A percentile compares a stretch with the other conserved stretches of the same genome.
Evolutionary conservation across 2,888 invertebrate species (phyloP).

Genomic region (Drosophila conformis): DNA sequence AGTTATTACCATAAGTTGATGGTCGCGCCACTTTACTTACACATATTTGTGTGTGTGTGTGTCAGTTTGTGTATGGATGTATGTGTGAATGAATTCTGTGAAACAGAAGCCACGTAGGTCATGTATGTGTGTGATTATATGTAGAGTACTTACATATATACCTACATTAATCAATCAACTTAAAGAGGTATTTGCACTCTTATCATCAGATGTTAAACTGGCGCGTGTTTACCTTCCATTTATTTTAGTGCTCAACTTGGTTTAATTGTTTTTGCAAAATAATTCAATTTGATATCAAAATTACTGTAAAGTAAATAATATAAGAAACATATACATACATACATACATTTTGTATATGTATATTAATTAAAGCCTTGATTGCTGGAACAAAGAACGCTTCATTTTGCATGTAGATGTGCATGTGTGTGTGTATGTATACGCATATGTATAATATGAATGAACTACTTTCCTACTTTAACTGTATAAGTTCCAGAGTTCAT

Average conservation of each 20-base stretch:
- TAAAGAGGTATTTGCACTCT: constrained; percentile 60
- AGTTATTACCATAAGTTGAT: constrained; percentile 54
- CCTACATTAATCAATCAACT: constrained; percentile 40
- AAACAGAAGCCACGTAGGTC: constrained; percentile 12
- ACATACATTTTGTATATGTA: background rate
- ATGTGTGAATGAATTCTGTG: background rate
- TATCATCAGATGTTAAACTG: constrained; percentile 57
- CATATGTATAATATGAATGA: background rate
- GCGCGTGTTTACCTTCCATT: constrained; percentile 67
- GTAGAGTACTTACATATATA: background rate
- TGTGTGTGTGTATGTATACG: background rate
- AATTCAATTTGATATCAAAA: constrained; percentile 15
- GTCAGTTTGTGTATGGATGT: background rate
- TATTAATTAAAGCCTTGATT: constrained; percentile 1
- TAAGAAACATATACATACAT: background rate
- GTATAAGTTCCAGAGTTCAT: constrained; percentile 9
- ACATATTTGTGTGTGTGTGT: background rate
- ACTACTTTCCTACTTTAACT: constrained; percentile 14
- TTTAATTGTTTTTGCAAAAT: constrained; percentile 22
- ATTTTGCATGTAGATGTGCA: background rate
- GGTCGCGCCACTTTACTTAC: constrained; percentile 46
- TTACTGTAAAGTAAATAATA: constrained; percentile 26
- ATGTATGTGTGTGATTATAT: background rate
- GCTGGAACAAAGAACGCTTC: background rate
- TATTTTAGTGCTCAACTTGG: constrained; percentile 36